Base-by-base conservation (phyloP, 1,140 invertebrate genomes). In the Pygmarrhopalites habei region DNA sequence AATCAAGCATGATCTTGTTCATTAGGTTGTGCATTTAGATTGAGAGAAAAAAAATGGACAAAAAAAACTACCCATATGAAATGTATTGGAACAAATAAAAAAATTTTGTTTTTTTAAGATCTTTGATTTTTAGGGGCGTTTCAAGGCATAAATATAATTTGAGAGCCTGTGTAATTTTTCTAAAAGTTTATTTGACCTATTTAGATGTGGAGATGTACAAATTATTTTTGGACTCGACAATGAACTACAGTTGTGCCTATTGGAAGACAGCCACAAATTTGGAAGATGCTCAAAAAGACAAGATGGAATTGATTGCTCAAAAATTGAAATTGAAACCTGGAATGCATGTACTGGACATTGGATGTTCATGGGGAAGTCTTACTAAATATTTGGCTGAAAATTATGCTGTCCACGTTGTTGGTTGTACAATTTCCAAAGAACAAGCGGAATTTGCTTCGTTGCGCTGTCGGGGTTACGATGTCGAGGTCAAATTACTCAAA, bases 351-450 rank as follows among this genome's bases (percentile, higher is more conserved):
- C 49, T 61, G 46, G 60, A 61, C 21, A 26, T 61, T 14, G 60
- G 60, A 12, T 61, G 60, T 46, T 53, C 53, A 3, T 63, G 51
- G 30, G 61, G 61, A 28, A 35, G 7, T 19, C 28, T 63, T 7
- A 41, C 52, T 3, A 56, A 63, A 26, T 63, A 58, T 41, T 47
- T 63, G 43, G 56, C 61, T 5, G n/a, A 62, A 19, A 58, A 58
- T 23, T 58, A 63, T 26, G 10, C 43, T 7, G 61, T 58, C 26
- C 4, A 26, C 2, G 44, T 63, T 19, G 53, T 58, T 4, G 61
- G 52, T 5, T 12, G 12, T 15, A 63, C 29, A 3, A 14, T 62
- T n/a, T 43, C 21, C 3, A 19, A 10, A 28, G 26, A 56, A 19
- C 21, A 58, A 25, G 52, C 26, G 30, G 30, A 59, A 21, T 56